Evolutionary conservation across 2,888 invertebrate genomes (phyloP).

Genomic region (Stenolophus ochropezus): DNA sequence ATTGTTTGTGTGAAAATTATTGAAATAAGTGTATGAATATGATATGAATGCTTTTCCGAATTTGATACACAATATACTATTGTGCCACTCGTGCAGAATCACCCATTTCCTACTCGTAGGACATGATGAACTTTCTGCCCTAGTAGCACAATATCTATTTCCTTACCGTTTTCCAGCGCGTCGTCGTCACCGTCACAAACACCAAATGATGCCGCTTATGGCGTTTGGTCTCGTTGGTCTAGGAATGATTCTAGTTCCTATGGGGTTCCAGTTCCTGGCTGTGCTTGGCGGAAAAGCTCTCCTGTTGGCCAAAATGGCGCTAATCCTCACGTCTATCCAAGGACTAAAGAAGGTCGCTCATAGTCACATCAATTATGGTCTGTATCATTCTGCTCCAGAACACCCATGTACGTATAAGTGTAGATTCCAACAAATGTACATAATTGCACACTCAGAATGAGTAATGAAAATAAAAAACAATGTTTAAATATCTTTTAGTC

Average conservation of each 20-base stretch:
- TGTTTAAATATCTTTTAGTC: too few species aligned
- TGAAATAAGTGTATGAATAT: too few species aligned
- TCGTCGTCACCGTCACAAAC: constrained; percentile 75
- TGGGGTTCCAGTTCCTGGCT: constrained; percentile 90
- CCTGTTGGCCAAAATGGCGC: constrained; percentile 86
- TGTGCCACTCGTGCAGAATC: too few species aligned
- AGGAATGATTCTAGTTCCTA: constrained; percentile 84
- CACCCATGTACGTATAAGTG: constrained; percentile 62
- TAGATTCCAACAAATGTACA: background rate
- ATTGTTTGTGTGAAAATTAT: too few species aligned
- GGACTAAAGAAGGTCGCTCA: constrained; percentile 86
- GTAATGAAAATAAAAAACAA: too few species aligned
- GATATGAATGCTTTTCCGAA: too few species aligned
- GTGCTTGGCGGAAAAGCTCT: constrained; percentile 88
- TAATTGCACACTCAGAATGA: too few species aligned
- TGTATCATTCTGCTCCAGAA: constrained; percentile 78
- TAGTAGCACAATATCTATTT: background rate
- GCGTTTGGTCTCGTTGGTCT: constrained; percentile 86
- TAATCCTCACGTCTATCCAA: constrained; percentile 86
- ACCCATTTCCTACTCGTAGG: too few species aligned
- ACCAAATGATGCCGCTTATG: constrained; percentile 85
- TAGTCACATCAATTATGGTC: constrained; percentile 84
- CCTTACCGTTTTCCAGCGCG: constrained; percentile 65
- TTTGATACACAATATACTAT: too few species aligned
- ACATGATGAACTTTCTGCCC: too few species aligned